phyloP scores from a whole-genome alignment of 2,113 vertebrate genomes.

The Myxocyprinus asiaticus region DNA sequence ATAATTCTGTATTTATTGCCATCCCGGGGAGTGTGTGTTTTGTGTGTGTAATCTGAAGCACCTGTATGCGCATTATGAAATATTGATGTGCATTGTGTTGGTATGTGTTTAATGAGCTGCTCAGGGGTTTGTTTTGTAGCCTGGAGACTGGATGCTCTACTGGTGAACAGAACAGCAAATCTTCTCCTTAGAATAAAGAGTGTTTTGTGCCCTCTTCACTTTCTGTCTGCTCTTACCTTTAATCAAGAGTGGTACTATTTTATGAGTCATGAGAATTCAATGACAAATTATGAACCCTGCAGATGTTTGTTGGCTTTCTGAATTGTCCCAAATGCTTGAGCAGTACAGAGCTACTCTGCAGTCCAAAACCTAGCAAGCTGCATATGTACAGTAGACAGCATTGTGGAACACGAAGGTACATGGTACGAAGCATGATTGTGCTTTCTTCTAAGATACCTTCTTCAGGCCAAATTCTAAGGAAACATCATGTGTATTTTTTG shows the following conservation, averaged over 20 bases:
- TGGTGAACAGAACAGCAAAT: constrained; percentile 22
- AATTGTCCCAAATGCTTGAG: neutral
- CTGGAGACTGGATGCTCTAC: neutral
- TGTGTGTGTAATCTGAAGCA: constrained; percentile 30
- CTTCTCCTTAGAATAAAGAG: constrained; percentile 2
- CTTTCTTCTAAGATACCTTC: no score
- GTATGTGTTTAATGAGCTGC: constrained; percentile 54
- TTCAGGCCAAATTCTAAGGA: no score
- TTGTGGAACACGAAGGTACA: no score
- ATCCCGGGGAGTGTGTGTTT: constrained; percentile 38
- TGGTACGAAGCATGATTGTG: no score
- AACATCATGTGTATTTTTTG: no score
- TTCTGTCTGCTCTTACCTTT: neutral
- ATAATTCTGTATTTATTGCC: neutral
- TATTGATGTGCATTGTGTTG: constrained; percentile 60
- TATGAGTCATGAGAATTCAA: constrained; percentile 15
- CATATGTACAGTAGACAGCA: no score
- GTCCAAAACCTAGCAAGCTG: no score
- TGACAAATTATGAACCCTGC: neutral
- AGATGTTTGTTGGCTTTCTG: constrained; percentile 1
- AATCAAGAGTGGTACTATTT: neutral
- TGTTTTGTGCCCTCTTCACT: constrained; percentile 22
- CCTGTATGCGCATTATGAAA: constrained; percentile 52
- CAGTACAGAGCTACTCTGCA: neutral
- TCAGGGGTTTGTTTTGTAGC: constrained; percentile 42